Evolutionary conservation across 2,888 invertebrate genomes (phyloP), one percentile per base, ranked within the genome.

Genomic region (Macrosiphum euphorbiae): DNA sequence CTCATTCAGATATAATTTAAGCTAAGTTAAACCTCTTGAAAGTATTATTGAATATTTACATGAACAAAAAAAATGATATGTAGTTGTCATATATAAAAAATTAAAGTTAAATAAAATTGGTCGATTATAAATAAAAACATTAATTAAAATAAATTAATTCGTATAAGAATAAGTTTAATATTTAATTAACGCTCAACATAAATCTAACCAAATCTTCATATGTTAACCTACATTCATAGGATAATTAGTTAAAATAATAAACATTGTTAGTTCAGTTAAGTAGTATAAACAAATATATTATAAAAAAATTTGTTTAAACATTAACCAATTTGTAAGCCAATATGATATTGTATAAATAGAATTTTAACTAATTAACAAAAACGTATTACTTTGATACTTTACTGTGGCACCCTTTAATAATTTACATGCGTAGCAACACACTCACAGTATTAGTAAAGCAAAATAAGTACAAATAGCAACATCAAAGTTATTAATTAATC

Each of bases 381-480:
- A 85, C 47, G 44, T 20, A n/a, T 88, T 89, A 90, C 16, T 93
- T 86, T 35, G 41, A 58, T 90, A 55, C 47, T 50, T 61, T 52
- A 41, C 50, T 47, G 55, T n/a, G 94, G 94, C 94, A 94, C 86
- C 94, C 94, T 94, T 90, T 67, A 67, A 90, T 94, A 94, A 94
- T 86, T 67, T 90, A 90, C 94, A 94, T 85, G 94, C 94, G 50
- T 90, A 94, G 94, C 94, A 94, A 94, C 90, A 94, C 90, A 90
- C 86, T 90, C 86, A 90, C 86, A 67, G 67, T 94, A 94, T 94
- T 94, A 94, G 90, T 94, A 90, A 93, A 94, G 94, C 94, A 94
- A 90, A 90, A 90, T 93, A 90, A 94, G 86, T 90, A 94, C 94
- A 94, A 94, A 94, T 94, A 94, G 94, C 94, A 94, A 94, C 94